Conservation (phyloP, 2,797 vertebrate species). For the Clarias platycephalus region DNA sequence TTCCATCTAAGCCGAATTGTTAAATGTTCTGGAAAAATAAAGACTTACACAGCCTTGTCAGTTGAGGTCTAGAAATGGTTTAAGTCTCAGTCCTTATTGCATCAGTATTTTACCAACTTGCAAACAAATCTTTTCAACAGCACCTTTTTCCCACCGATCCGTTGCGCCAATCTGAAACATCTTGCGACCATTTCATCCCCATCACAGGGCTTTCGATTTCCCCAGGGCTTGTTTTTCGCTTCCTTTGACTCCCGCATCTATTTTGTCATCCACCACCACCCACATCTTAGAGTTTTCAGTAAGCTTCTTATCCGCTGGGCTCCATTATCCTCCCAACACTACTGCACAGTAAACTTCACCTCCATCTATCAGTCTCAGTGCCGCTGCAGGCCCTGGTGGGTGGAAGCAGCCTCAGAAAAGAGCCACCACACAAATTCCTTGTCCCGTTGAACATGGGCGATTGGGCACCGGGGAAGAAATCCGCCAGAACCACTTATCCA, state of each 20-base stretch:
- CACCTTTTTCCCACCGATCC: neutral
- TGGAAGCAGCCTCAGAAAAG: constrained; percentile 26
- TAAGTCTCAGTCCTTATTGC: neutral
- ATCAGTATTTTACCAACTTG: neutral
- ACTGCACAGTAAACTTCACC: constrained; percentile 18
- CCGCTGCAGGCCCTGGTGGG: neutral
- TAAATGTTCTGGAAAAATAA: constrained; percentile 9
- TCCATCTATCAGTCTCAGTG: constrained; percentile 22
- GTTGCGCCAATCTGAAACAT: constrained; percentile 40
- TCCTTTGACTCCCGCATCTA: constrained; percentile 38
- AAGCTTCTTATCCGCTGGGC: constrained; percentile 66
- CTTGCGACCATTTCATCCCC: constrained; percentile 64
- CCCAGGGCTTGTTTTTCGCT: constrained; percentile 56
- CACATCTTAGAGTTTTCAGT: constrained; percentile 58
- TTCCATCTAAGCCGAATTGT: neutral
- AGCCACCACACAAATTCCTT: constrained; percentile 17
- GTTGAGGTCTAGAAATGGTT: constrained; percentile 51
- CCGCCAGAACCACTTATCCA: constrained; percentile 38
- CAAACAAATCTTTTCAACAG: neutral
- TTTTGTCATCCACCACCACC: constrained; percentile 36
- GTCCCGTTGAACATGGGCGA: constrained; percentile 23
- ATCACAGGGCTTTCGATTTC: constrained; percentile 66
- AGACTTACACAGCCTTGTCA: neutral
- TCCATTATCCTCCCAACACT: constrained; percentile 52
- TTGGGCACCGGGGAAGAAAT: constrained; percentile 27